Percentiles rank a stretch among this genome's conserved stretches.
Evolutionary conservation across 2,888 invertebrate genomes (phyloP).

Genomic region (Charanyca ferruginea): DNA sequence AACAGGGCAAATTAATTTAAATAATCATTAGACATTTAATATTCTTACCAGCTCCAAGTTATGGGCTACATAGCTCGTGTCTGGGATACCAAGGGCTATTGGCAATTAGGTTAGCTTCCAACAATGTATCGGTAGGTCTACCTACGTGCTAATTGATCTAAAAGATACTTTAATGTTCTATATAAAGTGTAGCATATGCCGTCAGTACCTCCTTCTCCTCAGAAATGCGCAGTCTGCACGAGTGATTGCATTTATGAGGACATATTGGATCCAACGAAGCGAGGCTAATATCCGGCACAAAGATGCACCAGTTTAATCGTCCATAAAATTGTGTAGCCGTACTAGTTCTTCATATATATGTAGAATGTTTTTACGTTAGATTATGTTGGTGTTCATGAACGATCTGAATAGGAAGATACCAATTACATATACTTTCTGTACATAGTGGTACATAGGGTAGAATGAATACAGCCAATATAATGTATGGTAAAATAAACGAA

Average conservation of each 20-base stretch:
- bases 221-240: constrained; percentile 6
- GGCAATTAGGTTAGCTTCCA: constrained; percentile 19
- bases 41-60: constrained; percentile 21
- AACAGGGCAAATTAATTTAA: constrained; percentile 10
- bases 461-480: not conserved
- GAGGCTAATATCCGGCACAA: constrained; percentile 7
- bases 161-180: constrained; percentile 12
- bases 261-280: constrained; percentile 7
- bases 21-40: constrained; percentile 39
- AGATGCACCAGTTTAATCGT: constrained; percentile 10
- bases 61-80: constrained; percentile 7
- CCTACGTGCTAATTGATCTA: constrained; percentile 26
- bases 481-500: too few species aligned
- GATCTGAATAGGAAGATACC: not conserved
- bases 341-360: not conserved
- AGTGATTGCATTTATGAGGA: constrained; percentile 3
- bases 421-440: not conserved
- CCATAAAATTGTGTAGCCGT: constrained; percentile 8
- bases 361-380: too few species aligned
- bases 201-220: not conserved
- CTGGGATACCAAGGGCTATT: constrained; percentile 14
- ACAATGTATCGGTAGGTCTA: not conserved
- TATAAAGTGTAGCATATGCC: not conserved
- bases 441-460: not conserved
- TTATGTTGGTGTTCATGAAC: not conserved